Evolutionary conservation across 2,113 vertebrate genomes (phyloP).

Genomic region (Eleginops maclovinus): DNA sequence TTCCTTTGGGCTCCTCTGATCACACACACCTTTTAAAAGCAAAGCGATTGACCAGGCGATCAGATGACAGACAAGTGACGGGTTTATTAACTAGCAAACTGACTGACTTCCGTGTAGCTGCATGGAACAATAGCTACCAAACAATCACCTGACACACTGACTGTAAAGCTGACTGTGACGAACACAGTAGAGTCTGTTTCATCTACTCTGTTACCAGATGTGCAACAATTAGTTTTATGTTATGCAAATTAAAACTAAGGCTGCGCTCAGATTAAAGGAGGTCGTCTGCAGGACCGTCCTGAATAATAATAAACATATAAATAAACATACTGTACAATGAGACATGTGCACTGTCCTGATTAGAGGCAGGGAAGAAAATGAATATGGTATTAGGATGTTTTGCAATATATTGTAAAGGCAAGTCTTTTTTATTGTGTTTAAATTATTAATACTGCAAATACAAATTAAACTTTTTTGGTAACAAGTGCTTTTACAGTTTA

Average conservation of each 20-base stretch:
- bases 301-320: neutral
- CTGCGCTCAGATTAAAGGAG: conserved; percentile 32
- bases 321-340: no score
- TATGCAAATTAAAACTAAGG: neutral
- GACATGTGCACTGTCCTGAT: neutral
- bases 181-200: neutral
- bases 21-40: neutral
- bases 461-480: no score
- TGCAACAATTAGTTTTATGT: neutral
- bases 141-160: neutral
- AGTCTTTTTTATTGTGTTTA: no score
- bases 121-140: conserved; percentile 18
- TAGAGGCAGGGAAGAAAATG: no score
- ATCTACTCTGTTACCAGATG: neutral
- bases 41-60: conserved; percentile 14
- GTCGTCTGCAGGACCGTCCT: neutral
- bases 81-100: conserved; percentile 44
- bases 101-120: conserved; percentile 13
- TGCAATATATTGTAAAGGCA: no score
- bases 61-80: conserved; percentile 38
- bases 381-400: no score
- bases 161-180: neutral
- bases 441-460: no score
- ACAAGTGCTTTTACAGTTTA: no score
- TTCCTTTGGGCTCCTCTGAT: neutral